Evolutionary conservation across 2,113 vertebrate species (phyloP).

Genomic region (Lucifuga dentata): DNA sequence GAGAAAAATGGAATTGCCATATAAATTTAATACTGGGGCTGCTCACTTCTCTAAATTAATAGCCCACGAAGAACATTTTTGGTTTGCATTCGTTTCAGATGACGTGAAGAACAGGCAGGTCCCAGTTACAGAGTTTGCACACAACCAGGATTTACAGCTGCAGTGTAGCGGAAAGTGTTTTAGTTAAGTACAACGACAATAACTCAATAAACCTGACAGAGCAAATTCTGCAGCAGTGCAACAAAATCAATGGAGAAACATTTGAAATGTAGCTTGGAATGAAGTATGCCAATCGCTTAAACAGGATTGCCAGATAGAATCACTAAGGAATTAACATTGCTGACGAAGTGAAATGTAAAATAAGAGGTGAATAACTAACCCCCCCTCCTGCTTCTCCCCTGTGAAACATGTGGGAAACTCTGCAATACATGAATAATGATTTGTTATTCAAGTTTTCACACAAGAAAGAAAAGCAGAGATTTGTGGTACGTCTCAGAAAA

Average conservation of each 20-base stretch:
- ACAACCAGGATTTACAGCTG: not conserved
- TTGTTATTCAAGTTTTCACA: not conserved
- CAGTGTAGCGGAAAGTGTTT: not conserved
- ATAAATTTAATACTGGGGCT: not conserved
- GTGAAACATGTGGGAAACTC: not conserved
- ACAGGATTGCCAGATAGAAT: too few relatives aligned
- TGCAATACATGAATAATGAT: conserved; percentile 18
- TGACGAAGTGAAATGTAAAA: conserved; percentile 1
- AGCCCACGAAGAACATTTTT: not conserved
- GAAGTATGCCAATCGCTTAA: too few relatives aligned
- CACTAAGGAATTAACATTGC: too few relatives aligned
- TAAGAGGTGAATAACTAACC: not conserved
- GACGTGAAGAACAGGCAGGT: not conserved
- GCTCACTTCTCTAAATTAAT: not conserved
- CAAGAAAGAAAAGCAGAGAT: too few relatives aligned
- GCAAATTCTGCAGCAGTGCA: not conserved
- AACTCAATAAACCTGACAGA: not conserved
- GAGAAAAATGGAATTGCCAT: not conserved
- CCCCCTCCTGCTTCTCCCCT: not conserved
- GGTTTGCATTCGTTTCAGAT: too few relatives aligned
- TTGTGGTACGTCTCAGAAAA: too few relatives aligned
- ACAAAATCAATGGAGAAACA: too few relatives aligned
- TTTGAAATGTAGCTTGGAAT: too few relatives aligned
- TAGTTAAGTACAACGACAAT: not conserved
- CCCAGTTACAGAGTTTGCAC: not conserved